Base-by-base conservation (phyloP, 2,888 invertebrate genomes). In the Pseudococcus jackbeardsleyi region DNA sequence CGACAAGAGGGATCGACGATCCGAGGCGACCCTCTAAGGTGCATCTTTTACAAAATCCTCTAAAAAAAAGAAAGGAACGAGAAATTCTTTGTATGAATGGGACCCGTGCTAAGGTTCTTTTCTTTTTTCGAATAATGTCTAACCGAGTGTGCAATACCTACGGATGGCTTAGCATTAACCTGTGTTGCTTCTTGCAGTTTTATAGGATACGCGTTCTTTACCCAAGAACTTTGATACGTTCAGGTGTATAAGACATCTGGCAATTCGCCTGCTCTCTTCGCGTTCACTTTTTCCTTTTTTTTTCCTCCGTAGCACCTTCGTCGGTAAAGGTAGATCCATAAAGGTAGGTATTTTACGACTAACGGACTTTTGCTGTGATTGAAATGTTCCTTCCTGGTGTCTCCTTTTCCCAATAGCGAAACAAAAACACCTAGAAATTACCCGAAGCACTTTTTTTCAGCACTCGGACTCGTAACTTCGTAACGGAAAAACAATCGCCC, bases 131-230 rank as follows among this genome's bases (percentile, higher is more conserved):
- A 85, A 85, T 85, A 85, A 85, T 85, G 42, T 85, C 85, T 85
- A 85, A 85, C 85, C 85, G 85, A 85, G 85, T 85, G 85, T 85
- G 85, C 85, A 85, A 84, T 50, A 48, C 84, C 42, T 48, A 85
- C 59, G 85, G 85, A 54, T 85, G 85, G 85, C 85, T 85, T 54
- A 85, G 85, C 85, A 85, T 85, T 85, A 85, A 85, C 85, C 85
- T 85, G 85, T 85, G 85, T 85, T 85, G 64, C 9, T 42, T 85
- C 85, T 85, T 85, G 85, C 85, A 85, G 85, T 85, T 85, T 85
- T 85, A 54, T 85, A 64, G 68, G 3, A 68, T 68, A 26, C 79
- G 39, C 19, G 22, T 64, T 64, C 64, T 22, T 64, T 64, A 22
- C 79, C 79, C 3, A 82, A 82, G 19, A 79, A 82, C 46, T 82